phyloP scores from a whole-genome alignment of 23 tunicate species.

The Trididemnum nubilum region DNA sequence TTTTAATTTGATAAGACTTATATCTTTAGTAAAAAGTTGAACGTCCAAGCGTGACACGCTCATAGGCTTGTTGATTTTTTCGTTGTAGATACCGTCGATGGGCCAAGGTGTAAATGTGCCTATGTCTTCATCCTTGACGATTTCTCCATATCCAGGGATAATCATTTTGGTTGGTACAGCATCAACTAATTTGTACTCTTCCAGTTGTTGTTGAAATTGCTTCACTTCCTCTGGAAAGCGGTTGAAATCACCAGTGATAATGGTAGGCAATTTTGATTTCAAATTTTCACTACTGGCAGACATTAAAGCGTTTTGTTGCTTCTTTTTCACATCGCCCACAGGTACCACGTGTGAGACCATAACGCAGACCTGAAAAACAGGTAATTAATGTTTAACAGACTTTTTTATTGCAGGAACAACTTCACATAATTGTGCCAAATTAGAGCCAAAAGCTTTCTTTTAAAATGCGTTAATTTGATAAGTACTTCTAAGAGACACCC shows the following conservation, averaged over 20 bases:
- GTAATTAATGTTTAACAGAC: not conserved
- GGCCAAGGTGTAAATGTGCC: conserved; percentile 74
- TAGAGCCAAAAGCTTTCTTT: too few species aligned
- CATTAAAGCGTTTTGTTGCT: conserved; percentile 48
- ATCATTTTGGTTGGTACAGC: conserved; percentile 29
- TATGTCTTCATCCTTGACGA: conserved; percentile 10
- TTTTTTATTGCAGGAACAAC: not conserved
- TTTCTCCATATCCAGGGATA: conserved; percentile 5
- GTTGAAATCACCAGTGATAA: conserved; percentile 50
- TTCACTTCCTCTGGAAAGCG: conserved; percentile 47
- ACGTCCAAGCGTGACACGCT: conserved; percentile 36
- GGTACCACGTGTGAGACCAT: conserved; percentile 58
- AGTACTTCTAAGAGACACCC: too few species aligned
- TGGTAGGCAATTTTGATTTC: conserved; percentile 10
- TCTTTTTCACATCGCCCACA: conserved; percentile 27
- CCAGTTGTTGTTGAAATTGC: conserved; percentile 19
- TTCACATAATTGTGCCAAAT: too few species aligned
- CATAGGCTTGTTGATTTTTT: conserved; percentile 15
- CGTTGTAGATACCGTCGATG: conserved; percentile 22
- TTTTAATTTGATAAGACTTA: not conserved
- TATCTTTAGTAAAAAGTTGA: conserved; percentile 25
- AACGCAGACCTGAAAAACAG: conserved; percentile 51
- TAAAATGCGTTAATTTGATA: too few species aligned
- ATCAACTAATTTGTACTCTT: conserved; percentile 32
- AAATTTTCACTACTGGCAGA: conserved; percentile 17